Conservation (phyloP, 1,140 invertebrate species). For the Cotesia chilonis region DNA sequence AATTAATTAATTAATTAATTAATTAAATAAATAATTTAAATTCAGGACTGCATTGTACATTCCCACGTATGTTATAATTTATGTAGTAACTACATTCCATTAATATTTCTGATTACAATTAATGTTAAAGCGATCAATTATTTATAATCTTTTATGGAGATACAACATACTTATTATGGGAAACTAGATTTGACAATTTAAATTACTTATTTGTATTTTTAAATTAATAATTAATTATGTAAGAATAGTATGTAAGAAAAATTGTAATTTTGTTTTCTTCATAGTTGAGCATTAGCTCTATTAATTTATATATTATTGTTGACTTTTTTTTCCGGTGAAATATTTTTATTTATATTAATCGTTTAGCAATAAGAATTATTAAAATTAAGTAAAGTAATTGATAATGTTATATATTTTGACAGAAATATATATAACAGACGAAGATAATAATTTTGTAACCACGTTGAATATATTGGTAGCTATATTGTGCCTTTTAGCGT, state of each 20-base stretch:
- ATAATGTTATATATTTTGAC: conserved; percentile 43
- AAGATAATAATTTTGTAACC: conserved; percentile 52
- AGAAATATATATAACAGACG: conserved; percentile 38
- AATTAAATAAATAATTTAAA: conserved; percentile 42
- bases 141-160: neutral
- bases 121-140: conserved; percentile 18
- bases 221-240: neutral
- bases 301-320: too few species aligned
- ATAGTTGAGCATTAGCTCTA: too few species aligned
- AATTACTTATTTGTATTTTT: too few species aligned
- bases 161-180: conserved; percentile 6
- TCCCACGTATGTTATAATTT: conserved; percentile 54
- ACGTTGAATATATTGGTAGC: conserved; percentile 62
- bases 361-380: neutral
- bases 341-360: neutral
- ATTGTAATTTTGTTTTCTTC: too few species aligned
- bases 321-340: too few species aligned
- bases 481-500: conserved; percentile 65
- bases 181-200: too few species aligned
- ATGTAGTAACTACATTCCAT: conserved; percentile 56
- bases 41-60: conserved; percentile 57
- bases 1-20: conserved; percentile 32
- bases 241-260: too few species aligned
- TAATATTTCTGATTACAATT: conserved; percentile 51
- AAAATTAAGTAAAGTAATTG: conserved; percentile 41